These are phyloP conservation scores for Coregonus suidteri DNA, from an alignment of 2,797 vertebrate genomes.

Conservation along the genomic window DNA sequence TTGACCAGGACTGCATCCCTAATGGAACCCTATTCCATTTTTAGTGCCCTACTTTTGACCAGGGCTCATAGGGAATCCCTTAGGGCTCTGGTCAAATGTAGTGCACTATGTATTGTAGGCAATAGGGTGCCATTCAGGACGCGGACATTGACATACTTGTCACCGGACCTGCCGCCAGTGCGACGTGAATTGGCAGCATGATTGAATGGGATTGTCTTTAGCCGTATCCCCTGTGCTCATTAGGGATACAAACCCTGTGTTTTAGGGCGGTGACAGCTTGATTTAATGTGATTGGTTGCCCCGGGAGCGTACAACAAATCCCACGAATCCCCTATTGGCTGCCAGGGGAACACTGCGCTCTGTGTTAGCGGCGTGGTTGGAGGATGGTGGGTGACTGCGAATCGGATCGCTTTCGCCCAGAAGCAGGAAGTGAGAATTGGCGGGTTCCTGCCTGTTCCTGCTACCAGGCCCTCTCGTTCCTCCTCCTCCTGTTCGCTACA, in stretches of 20 bases:
- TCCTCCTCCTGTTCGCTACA: constrained; percentile 65
- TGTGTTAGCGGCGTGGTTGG: constrained; percentile 60
- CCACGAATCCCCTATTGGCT: constrained; percentile 16
- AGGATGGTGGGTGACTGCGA: constrained; percentile 5
- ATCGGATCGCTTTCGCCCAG: constrained; percentile 71
- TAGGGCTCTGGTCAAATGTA: neutral
- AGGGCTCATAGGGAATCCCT: too few relatives aligned
- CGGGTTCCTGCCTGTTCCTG: constrained; percentile 78
- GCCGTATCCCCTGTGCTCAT: constrained; percentile 41
- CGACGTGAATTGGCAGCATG: constrained; percentile 39
- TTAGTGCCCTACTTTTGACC: neutral
- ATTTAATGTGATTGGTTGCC: constrained; percentile 61
- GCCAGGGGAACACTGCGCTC: constrained; percentile 57
- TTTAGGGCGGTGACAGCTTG: constrained; percentile 64
- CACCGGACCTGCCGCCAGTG: constrained; percentile 27
- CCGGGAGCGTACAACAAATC: constrained; percentile 49
- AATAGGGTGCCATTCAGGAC: neutral
- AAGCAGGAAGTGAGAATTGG: constrained; percentile 79
- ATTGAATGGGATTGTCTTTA: constrained; percentile 56
- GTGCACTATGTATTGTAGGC: neutral
- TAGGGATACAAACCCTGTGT: constrained; percentile 53
- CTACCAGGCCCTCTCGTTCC: constrained; percentile 64
- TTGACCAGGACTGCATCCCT: neutral
- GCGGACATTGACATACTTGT: constrained; percentile 8
- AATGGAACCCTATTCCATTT: neutral